Base-by-base conservation (phyloP, 2,888 invertebrate species). In the Drosophila tripunctata region DNA sequence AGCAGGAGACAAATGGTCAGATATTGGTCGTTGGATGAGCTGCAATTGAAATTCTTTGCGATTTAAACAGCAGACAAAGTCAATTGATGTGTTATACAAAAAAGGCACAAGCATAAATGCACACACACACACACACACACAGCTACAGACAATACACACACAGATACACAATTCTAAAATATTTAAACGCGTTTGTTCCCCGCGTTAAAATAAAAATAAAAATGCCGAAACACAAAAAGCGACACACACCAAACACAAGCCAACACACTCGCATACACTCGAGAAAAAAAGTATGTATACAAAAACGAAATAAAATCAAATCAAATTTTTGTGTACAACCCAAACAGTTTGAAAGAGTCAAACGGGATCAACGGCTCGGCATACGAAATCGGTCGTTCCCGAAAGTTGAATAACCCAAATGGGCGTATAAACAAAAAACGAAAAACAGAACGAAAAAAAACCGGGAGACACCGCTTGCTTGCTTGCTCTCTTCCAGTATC, bases 331-430 rank as follows among this genome's bases (percentile, higher is more conserved):
- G n/a, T 57, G 56, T 56, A 63, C 70, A 67, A 69, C 58, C 70
- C 67, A 79, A 77, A 67, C 78, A 78, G 82, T 82, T 82, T 75
- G 67, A 19, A 80, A 80, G 67, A 83, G 81, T 71, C 85, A 85
- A 79, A 82, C 81, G 81, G 81, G 81, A 82, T 82, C 81, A 82
- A 82, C 69, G 81, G 76, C 84, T 80, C 80, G 67, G 24, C 67
- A 51, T n/a, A 15, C 60, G 52, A 44, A 27, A 41, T 56, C 75
- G 75, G 35, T 58, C 77, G 64, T 80, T 81, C 81, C 75, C 85
- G 70, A 78, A 78, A 83, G 82, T 83, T 83, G 87, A 83, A 83
- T 83, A 83, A 83, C 82, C 82, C 78, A 86, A 78, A 83, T 84
- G 86, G 80, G 73, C 83, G 75, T 78, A 81, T 81, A 84, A 84